Evolutionary conservation across 2,888 invertebrate genomes (phyloP).

Genomic region (Piscicola geometra): DNA sequence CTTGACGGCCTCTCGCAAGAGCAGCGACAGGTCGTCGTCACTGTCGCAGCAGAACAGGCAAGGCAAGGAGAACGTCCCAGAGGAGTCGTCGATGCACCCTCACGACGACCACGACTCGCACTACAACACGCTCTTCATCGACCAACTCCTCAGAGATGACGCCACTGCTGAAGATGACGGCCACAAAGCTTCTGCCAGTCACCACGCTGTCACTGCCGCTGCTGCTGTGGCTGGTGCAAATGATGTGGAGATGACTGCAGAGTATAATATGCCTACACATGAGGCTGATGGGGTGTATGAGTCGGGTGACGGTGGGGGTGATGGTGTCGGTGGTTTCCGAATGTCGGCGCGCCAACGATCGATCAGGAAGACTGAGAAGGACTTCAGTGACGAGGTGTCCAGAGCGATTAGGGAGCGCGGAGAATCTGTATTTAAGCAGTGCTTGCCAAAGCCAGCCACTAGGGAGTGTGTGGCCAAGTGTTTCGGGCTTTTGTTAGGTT

Average conservation of each 20-base stretch:
- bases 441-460: background rate
- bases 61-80: background rate
- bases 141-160: background rate
- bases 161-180: background rate
- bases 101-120: background rate
- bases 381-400: background rate
- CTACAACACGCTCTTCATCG: conserved; percentile 6
- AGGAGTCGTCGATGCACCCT: background rate
- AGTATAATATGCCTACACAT: background rate
- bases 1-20: background rate
- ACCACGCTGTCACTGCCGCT: background rate
- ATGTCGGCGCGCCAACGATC: too few relatives aligned
- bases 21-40: background rate
- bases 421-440: background rate
- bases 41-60: background rate
- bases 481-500: background rate
- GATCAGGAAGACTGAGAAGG: background rate
- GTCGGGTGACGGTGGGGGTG: too few relatives aligned
- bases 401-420: background rate
- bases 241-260: background rate
- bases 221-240: background rate
- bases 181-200: background rate
- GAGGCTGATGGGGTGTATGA: too few relatives aligned
- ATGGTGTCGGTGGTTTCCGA: too few relatives aligned
- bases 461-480: background rate